Conservation (phyloP, 2,797 vertebrate genomes). For the Lutjanus campechanus region DNA sequence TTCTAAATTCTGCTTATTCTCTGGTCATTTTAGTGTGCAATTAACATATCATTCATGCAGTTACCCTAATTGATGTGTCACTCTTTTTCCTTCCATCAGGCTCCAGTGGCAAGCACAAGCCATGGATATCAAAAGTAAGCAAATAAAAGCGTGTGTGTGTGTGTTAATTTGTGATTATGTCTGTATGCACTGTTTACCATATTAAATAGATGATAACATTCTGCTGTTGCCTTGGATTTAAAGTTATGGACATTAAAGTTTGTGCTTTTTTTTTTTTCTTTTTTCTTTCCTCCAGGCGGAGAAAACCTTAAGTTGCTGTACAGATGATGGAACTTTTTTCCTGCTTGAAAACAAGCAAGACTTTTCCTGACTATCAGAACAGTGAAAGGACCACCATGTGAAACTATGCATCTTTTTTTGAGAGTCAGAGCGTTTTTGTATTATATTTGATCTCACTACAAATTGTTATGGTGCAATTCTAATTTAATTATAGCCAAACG, state of each 20-base stretch:
- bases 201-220: not conserved
- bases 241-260: not conserved
- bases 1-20: not conserved
- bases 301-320: slow-evolving; percentile 87
- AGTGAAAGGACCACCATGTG: slow-evolving; percentile 5
- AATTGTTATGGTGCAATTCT: slow-evolving; percentile 32
- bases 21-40: not conserved
- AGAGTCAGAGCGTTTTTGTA: slow-evolving; percentile 16
- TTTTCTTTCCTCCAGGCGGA: slow-evolving; percentile 86
- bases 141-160: not conserved
- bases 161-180: not conserved
- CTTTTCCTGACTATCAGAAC: slow-evolving; percentile 19
- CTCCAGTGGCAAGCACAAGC: slow-evolving; percentile 60
- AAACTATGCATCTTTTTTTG: slow-evolving; percentile 67
- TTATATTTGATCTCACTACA: slow-evolving; percentile 13
- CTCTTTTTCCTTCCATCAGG: slow-evolving; percentile 42
- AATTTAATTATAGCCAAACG: slow-evolving; percentile 24
- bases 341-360: not conserved
- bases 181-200: not conserved
- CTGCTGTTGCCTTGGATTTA: not conserved
- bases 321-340: not conserved
- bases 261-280: slow-evolving; percentile 7
- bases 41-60: not conserved
- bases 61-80: not conserved
- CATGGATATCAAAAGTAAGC: slow-evolving; percentile 81